Evolutionary conservation across 2,113 vertebrate genomes (phyloP).

Genomic region (Gymnocephalus cernua): DNA sequence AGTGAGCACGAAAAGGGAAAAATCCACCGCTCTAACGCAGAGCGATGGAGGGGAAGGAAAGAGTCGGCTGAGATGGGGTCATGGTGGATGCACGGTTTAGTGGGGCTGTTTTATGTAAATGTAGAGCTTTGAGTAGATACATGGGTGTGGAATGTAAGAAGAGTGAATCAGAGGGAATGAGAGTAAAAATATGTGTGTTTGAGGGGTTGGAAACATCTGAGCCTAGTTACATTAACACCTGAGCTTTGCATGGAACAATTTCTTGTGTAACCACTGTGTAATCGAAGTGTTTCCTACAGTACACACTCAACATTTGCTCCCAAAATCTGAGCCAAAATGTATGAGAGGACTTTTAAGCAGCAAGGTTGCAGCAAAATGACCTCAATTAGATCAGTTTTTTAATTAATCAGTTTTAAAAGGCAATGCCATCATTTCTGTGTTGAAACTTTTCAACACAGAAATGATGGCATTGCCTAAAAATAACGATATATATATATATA

Average conservation of each 20-base stretch:
- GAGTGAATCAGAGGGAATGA: not conserved
- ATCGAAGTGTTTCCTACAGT: slow-evolving; percentile 22
- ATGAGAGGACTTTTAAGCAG: not conserved
- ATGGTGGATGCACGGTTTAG: not conserved
- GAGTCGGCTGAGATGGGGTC: slow-evolving; percentile 28
- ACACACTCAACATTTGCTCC: not conserved
- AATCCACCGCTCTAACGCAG: slow-evolving; percentile 30
- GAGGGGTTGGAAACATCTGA: slow-evolving; percentile 34
- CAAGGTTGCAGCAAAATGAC: not conserved
- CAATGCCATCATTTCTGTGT: not conserved
- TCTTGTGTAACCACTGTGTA: slow-evolving; percentile 41
- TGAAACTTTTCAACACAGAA: too few species aligned
- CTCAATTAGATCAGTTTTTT: not conserved
- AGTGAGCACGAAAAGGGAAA: slow-evolving; percentile 70
- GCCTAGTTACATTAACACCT: slow-evolving; percentile 39
- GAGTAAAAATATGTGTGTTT: not conserved
- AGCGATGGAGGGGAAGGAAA: slow-evolving; percentile 32
- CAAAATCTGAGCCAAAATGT: not conserved
- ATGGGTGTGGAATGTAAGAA: not conserved
- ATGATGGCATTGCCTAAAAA: too few species aligned
- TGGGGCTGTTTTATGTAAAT: slow-evolving; percentile 31
- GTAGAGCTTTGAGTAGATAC: not conserved
- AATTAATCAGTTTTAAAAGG: not conserved
- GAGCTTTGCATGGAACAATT: slow-evolving; percentile 32
- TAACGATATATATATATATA: accelerated